A percentile compares a stretch with the other conserved stretches of the same genome.
Evolutionary conservation across 2,113 vertebrate genomes (phyloP).

Genomic region (Oophaga pumilio): DNA sequence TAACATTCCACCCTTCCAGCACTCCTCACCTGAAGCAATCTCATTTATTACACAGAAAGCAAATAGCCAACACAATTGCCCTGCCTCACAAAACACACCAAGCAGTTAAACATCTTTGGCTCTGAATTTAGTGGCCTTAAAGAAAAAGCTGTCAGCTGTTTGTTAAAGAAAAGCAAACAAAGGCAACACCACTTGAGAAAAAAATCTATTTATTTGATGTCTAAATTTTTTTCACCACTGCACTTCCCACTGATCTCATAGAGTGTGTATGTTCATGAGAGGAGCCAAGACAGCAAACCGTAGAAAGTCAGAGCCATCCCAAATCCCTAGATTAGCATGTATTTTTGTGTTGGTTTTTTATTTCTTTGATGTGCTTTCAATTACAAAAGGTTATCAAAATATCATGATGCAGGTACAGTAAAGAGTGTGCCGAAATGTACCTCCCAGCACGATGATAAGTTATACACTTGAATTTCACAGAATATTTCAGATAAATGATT

Average conservation of each 20-base stretch:
- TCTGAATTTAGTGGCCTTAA: constrained; percentile 63
- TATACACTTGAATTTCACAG: neutral
- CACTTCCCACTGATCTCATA: constrained; percentile 42
- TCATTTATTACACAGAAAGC: constrained; percentile 73
- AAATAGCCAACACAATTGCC: constrained; percentile 69
- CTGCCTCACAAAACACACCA: constrained; percentile 63
- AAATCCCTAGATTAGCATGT: constrained; percentile 42
- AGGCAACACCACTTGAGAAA: constrained; percentile 62
- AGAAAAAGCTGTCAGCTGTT: constrained; percentile 67
- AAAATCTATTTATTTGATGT: constrained; percentile 69
- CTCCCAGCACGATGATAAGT: neutral
- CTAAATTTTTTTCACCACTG: constrained; percentile 38
- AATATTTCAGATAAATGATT: neutral
- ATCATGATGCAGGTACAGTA: neutral
- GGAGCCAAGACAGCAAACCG: constrained; percentile 25
- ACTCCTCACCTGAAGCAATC: constrained; percentile 86
- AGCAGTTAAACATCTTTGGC: constrained; percentile 59
- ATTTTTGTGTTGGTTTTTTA: constrained; percentile 43
- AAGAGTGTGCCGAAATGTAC: constrained; percentile 19
- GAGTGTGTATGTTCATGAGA: constrained; percentile 37
- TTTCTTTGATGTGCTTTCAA: constrained; percentile 52
- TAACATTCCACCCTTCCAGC: constrained; percentile 77
- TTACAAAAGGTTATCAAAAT: constrained; percentile 49
- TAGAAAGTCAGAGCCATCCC: constrained; percentile 21
- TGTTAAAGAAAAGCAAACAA: constrained; percentile 76